phyloP scores from a whole-genome alignment of 92 coral and sea anemone genomes.

The Galaxea fascicularis region DNA sequence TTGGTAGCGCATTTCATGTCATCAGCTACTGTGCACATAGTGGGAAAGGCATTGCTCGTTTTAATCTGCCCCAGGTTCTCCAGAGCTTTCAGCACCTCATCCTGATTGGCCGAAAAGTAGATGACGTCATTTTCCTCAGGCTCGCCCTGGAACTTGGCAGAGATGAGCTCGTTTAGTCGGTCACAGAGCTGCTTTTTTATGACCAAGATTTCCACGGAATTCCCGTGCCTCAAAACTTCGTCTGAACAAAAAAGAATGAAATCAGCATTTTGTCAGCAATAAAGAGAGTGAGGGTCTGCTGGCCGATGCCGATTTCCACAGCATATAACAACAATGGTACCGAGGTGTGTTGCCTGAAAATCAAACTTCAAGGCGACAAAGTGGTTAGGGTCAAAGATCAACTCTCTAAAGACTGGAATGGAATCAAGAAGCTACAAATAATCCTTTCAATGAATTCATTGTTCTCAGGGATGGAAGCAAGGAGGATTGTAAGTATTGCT shows the following conservation, averaged over 20 bases:
- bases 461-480: too few species aligned
- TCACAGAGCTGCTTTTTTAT: slow-evolving; percentile 94
- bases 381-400: too few species aligned
- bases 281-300: too few species aligned
- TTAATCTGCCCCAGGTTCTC: slow-evolving; percentile 93
- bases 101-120: slow-evolving; percentile 96
- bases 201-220: slow-evolving; percentile 96
- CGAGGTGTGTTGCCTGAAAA: too few species aligned
- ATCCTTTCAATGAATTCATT: too few species aligned
- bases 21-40: slow-evolving; percentile 89
- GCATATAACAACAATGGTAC: too few species aligned
- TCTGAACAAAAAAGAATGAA: slow-evolving; percentile 53
- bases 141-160: slow-evolving; percentile 92
- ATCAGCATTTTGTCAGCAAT: neutral
- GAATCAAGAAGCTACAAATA: too few species aligned
- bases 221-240: slow-evolving; percentile 95
- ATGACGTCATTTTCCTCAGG: slow-evolving; percentile 98
- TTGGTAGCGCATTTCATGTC: slow-evolving; percentile 84
- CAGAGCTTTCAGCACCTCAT: slow-evolving; percentile 89
- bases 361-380: too few species aligned
- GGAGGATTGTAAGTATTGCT: too few species aligned
- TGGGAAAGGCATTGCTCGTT: slow-evolving; percentile 94
- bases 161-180: slow-evolving; percentile 87
- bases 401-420: too few species aligned
- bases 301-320: too few species aligned